A percentile compares a stretch with the other conserved stretches of the same genome.
Evolutionary conservation across 2,888 invertebrate species (phyloP).

Genomic region (Patella caerulea): DNA sequence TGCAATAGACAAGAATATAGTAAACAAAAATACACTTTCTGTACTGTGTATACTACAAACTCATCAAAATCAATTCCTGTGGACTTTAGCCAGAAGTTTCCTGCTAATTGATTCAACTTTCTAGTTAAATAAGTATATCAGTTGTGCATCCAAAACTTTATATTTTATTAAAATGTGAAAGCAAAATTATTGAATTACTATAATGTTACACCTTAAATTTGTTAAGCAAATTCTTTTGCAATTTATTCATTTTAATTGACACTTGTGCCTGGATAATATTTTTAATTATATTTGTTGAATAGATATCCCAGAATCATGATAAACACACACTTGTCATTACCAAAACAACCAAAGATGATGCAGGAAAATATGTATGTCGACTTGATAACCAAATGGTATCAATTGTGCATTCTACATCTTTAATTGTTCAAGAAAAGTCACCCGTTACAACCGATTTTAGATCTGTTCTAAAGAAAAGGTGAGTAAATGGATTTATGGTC

Average conservation of each 20-base stretch:
- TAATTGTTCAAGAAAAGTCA: constrained; percentile 40
- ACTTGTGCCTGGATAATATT: background rate
- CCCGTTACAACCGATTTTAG: constrained; percentile 36
- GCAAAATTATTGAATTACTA: too few relatives aligned
- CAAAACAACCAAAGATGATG: constrained; percentile 46
- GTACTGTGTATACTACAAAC: too few relatives aligned
- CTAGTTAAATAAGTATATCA: too few relatives aligned
- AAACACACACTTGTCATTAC: constrained; percentile 54
- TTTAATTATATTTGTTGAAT: background rate
- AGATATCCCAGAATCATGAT: constrained; percentile 51
- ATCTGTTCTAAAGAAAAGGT: constrained; percentile 51
- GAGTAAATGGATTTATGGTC: background rate
- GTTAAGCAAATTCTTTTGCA: too few relatives aligned
- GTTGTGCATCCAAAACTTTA: too few relatives aligned
- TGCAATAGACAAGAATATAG: too few relatives aligned
- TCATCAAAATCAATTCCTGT: too few relatives aligned
- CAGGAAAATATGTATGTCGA: constrained; percentile 60
- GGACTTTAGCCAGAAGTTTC: too few relatives aligned
- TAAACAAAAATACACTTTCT: too few relatives aligned
- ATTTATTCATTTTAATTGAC: background rate
- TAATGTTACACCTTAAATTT: too few relatives aligned
- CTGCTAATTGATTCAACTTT: too few relatives aligned
- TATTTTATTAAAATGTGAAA: too few relatives aligned
- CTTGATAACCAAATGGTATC: constrained; percentile 52
- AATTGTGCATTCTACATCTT: constrained; percentile 46